A percentile compares a stretch with the other conserved stretches of the same genome.
Evolutionary conservation across 2,888 invertebrate species (phyloP).

Genomic region (Clitarchus hookeri): DNA sequence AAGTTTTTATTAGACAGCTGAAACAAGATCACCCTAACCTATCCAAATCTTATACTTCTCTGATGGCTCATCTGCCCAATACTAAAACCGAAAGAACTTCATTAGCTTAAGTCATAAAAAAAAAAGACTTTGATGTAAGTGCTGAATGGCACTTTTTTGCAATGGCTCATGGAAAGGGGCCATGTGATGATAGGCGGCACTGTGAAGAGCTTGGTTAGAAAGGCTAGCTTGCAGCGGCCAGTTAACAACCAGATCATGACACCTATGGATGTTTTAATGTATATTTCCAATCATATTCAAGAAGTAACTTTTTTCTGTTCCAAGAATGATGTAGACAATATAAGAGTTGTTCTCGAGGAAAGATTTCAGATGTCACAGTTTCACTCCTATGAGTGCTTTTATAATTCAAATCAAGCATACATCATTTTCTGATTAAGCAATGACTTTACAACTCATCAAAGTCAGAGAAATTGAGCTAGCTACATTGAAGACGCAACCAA

Average conservation of each 20-base stretch:
- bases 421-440: not conserved
- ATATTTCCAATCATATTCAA: not conserved
- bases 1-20: not conserved
- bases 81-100: too few species aligned
- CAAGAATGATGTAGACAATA: not conserved
- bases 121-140: not conserved
- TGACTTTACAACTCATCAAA: not conserved
- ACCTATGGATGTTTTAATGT: not conserved
- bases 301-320: not conserved
- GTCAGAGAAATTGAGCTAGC: not conserved
- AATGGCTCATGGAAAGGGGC: not conserved
- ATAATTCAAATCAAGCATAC: too few species aligned
- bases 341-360: not conserved
- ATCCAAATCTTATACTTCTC: too few species aligned
- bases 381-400: not conserved
- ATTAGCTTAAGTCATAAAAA: too few species aligned
- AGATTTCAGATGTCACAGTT: not conserved
- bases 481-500: not conserved
- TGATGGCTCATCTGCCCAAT: too few species aligned
- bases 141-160: not conserved
- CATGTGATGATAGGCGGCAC: not conserved
- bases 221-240: too few species aligned
- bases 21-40: too few species aligned
- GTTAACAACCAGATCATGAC: conserved; percentile 2
- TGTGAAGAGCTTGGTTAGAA: not conserved